phyloP scores from a whole-genome alignment of 2,113 vertebrate genomes.

The Rhea pennata region DNA sequence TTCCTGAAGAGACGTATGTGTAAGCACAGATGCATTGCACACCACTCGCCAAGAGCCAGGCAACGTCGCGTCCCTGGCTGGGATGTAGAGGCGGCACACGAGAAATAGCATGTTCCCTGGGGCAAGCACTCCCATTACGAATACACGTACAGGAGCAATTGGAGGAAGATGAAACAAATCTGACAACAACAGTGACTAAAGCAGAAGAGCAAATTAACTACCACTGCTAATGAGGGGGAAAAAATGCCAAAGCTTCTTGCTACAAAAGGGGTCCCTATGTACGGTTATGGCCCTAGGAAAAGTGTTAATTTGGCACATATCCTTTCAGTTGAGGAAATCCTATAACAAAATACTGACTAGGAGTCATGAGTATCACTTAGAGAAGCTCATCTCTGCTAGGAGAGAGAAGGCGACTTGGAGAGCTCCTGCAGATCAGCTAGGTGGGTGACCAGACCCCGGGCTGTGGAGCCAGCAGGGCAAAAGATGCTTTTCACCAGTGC shows the following conservation, averaged over 20 bases:
- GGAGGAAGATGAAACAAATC: neutral
- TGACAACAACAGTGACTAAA: neutral
- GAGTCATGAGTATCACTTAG: neutral
- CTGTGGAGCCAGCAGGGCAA: accelerated
- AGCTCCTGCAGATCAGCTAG: neutral
- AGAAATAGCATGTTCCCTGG: neutral
- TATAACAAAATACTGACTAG: neutral
- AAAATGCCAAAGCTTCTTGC: neutral
- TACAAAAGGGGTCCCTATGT: neutral
- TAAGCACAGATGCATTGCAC: neutral
- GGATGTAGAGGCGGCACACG: neutral
- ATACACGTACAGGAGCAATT: neutral
- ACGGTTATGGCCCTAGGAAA: neutral
- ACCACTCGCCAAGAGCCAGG: neutral
- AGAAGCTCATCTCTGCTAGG: neutral
- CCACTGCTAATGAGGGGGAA: neutral
- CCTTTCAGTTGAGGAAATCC: neutral
- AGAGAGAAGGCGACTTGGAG: neutral
- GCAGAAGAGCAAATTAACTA: neutral
- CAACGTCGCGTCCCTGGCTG: neutral
- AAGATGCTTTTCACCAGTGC: neutral
- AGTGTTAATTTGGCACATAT: neutral
- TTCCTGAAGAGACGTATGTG: neutral
- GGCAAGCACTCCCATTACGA: neutral
- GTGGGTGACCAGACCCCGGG: accelerated